Evolutionary conservation across 1,140 invertebrate species (phyloP).

Genomic region (Apocrypta bakeri): DNA sequence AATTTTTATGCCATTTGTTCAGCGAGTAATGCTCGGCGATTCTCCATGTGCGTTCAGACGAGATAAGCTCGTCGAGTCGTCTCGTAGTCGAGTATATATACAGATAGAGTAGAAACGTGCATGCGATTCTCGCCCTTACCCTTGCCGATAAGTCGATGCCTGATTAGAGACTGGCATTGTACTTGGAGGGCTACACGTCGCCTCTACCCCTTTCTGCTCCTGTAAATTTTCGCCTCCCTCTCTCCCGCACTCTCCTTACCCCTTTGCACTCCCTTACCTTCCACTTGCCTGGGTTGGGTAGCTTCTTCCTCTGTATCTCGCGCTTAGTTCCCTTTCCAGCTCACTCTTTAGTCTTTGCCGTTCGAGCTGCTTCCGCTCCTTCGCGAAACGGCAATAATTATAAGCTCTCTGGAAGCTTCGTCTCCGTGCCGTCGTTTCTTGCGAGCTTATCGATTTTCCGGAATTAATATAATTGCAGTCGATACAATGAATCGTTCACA

Average conservation of each 20-base stretch:
- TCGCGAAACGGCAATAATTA: constrained; percentile 67
- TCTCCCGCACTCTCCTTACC: constrained; percentile 28
- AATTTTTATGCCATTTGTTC: neutral
- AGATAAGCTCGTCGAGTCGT: neutral
- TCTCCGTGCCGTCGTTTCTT: constrained; percentile 51
- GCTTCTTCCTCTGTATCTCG: constrained; percentile 25
- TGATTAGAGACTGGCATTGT: constrained; percentile 73
- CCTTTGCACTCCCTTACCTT: constrained; percentile 24
- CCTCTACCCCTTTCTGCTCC: constrained; percentile 42
- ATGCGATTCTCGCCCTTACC: constrained; percentile 59
- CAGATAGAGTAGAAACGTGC: neutral
- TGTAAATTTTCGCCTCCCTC: constrained; percentile 31
- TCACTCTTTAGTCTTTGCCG: constrained; percentile 39
- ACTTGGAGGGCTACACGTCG: constrained; percentile 63
- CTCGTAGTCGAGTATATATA: neutral
- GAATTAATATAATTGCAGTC: constrained; percentile 72
- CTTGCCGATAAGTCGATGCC: constrained; percentile 71
- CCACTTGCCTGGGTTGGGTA: constrained; percentile 12
- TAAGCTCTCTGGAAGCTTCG: constrained; percentile 61
- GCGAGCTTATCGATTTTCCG: constrained; percentile 69
- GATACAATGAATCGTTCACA: neutral
- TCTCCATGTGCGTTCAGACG: neutral
- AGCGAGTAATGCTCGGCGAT: neutral
- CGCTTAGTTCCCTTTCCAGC: constrained; percentile 41
- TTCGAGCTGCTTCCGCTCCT: constrained; percentile 31